Base-by-base conservation (phyloP, 2,797 vertebrate genomes). In the Hoplostethus atlanticus region DNA sequence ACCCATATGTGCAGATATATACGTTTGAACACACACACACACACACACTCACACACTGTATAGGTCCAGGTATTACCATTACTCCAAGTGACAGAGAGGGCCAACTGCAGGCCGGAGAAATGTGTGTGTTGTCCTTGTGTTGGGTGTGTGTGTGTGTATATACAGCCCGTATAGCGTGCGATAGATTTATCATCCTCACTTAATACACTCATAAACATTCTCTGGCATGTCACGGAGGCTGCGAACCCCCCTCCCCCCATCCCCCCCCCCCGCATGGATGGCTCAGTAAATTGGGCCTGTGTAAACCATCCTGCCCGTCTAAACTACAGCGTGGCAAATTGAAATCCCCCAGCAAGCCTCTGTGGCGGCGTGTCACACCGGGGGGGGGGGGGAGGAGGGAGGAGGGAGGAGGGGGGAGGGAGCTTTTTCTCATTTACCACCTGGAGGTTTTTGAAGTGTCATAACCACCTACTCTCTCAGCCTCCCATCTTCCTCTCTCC, bases 161-260 rank as follows among this genome's bases (percentile, higher is more conserved):
- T 69, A 73, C 80, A 73, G 76, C 79, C 73, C 80, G 70, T 84
- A 77, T 52, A 78, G 73, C 46, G 46, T 73, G 50, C 15, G 58
- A 77, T 71, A 84, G 87, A 92, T 92, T 92, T 91, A 92, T 92
- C 89, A 86, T 88, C 86, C 83, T 87, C 80, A 87, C 87, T 89
- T 91, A 93, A 93, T 93, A 84, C 79, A 86, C 86, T 87, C 90
- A 84, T 93, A 93, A 93, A 93, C 91, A 91, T 90, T 84, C 58
- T 25, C 64, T 81, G 79, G 78, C 79, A 73, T 80, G 81, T 86
- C 88, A 87, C 68, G 16, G 73, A 86, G 83, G 85, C 87, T 87
- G 83, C 71, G 79, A 83, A 75, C 79, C 78, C 84, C 58, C 73
- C 61, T 57, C n/a, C 1, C 21, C 1, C 21, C 21, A 21, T 21